Base-by-base conservation (phyloP, 2,797 vertebrate genomes). In the Acanthurus tractus region DNA sequence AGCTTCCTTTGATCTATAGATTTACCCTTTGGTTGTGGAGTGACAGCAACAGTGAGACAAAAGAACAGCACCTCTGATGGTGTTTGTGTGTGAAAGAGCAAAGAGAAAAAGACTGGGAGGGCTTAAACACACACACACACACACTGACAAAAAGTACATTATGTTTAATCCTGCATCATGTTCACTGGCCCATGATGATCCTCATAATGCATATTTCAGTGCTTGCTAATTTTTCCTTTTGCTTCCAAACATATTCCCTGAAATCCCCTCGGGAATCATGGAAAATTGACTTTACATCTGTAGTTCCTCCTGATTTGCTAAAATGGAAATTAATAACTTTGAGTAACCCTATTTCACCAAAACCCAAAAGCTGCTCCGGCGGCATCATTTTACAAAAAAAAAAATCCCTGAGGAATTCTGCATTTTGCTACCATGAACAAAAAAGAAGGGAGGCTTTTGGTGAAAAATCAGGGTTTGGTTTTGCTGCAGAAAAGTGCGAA, bases 1-100 rank as follows among this genome's bases (percentile, higher is more conserved):
- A 74, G 48, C 14, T 75, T 67, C 38, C 68, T 84, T 74, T 78
- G 50, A 89, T 83, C 79, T 81, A 79, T 48, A 78, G 65, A 76
- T 69, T 78, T 64, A 65, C 52, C 55, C 52, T 55, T 40, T 5
- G 34, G 70, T 46, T 54, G 56, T 49, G 58, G 61, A 68, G 73
- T 40, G 66, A 65, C 53, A 68, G 62, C 52, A 20, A 23, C 50
- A 74, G 62, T 56, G 50, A 64, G 38, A 29, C 59, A 36, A 54
- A 38, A 49, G 63, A 73, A 63, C 64, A 71, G 62, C 62, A 72
- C 72, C 49, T 76, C 59, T 50, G 55, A 45, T 48, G 56, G 64
- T 38, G 54, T 64, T 34, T 62, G 52, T 54, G 40, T 55, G 58
- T 13, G 34, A 14, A 54, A 44, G 36, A 22, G n/a, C 3, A 34